phyloP scores from a whole-genome alignment of 2,797 vertebrate species.

The Chloroceryle amazona region DNA sequence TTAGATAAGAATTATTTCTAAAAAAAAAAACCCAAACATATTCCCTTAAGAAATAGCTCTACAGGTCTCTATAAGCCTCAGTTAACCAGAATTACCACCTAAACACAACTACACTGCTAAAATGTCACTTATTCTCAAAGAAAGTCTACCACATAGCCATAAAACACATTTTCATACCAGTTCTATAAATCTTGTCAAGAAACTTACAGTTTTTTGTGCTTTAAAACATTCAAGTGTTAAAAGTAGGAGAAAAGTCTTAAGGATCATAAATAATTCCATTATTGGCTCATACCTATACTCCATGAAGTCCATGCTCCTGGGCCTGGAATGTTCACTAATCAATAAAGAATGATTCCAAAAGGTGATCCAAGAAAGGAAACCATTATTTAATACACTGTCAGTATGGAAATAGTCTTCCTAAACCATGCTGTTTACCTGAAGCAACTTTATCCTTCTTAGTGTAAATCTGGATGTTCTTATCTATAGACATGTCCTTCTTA shows the following conservation, averaged over 20 bases:
- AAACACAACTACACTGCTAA: background rate
- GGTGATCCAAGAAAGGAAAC: background rate
- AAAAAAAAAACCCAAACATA: background rate
- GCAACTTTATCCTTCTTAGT: conserved; percentile 1
- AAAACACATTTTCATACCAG: background rate
- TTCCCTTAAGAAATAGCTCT: background rate
- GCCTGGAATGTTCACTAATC: background rate
- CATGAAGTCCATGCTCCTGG: background rate
- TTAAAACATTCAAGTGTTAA: background rate
- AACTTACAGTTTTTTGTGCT: background rate
- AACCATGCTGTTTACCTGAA: background rate
- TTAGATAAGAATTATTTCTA: background rate
- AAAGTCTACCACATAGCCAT: background rate
- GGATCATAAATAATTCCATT: background rate
- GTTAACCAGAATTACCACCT: background rate
- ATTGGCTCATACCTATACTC: background rate
- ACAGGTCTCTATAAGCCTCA: background rate
- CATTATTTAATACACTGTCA: background rate
- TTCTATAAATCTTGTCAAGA: background rate
- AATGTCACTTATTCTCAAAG: background rate
- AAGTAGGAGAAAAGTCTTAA: background rate
- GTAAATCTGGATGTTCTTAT: conserved; percentile 21
- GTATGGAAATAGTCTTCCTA: background rate
- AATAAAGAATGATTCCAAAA: background rate
- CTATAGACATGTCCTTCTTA: background rate